Percentiles rank a stretch among this genome's conserved stretches.
These are phyloP conservation scores for Laupala kohalensis DNA, from an alignment of 1,140 invertebrate species.

Conservation along the genomic window DNA sequence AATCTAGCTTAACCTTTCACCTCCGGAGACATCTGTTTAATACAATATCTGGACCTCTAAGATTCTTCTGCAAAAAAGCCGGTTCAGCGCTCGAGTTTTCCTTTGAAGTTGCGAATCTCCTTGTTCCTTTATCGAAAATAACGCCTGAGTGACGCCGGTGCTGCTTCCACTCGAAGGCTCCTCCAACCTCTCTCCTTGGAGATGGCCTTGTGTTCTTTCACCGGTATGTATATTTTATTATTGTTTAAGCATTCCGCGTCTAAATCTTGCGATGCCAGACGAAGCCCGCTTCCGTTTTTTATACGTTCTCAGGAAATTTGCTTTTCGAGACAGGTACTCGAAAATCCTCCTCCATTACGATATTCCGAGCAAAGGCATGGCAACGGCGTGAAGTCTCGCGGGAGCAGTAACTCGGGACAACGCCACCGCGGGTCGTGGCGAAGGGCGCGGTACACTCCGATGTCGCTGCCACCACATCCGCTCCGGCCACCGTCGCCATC, in stretches of 20 bases:
- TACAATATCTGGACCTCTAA: background rate
- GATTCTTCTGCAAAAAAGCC: background rate
- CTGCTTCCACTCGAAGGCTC: background rate
- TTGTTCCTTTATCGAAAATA: background rate
- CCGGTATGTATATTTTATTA: background rate
- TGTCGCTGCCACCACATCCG: no score
- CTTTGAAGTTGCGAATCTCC: background rate
- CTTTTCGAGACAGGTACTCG: background rate
- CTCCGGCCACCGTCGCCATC: no score
- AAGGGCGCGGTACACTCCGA: no score
- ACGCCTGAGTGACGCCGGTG: no score
- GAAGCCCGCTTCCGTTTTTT: background rate
- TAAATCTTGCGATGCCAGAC: background rate
- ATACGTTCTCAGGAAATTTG: background rate
- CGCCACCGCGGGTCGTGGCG: background rate
- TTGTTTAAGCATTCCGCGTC: background rate
- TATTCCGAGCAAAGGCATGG: background rate
- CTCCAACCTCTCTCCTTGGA: background rate
- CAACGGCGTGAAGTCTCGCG: background rate
- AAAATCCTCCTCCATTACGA: background rate
- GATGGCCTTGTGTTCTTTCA: background rate
- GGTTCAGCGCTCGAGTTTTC: no score
- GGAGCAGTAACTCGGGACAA: background rate
- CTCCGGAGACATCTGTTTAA: background rate
- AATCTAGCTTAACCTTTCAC: background rate